Conservation (phyloP, 1,140 invertebrate genomes). For the Cyclina sinensis region DNA sequence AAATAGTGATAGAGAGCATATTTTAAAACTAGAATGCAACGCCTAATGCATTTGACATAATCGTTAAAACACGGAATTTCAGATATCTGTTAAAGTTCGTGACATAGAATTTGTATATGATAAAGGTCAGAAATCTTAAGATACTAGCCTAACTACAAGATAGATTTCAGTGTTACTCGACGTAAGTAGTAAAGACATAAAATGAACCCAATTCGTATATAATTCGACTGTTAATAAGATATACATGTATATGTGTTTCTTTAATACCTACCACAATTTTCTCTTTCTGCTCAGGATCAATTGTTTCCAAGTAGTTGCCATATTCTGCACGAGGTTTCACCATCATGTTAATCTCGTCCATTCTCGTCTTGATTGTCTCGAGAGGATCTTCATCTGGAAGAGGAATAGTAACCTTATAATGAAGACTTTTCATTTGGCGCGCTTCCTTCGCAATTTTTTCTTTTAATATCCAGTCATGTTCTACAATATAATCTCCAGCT, state of each 20-base stretch:
- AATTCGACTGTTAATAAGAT: too few relatives aligned
- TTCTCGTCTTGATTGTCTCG: constrained; percentile 50
- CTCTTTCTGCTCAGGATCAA: constrained; percentile 56
- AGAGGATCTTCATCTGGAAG: constrained; percentile 68
- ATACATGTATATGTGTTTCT: too few relatives aligned
- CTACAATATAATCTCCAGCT: constrained; percentile 64
- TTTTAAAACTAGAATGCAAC: too few relatives aligned
- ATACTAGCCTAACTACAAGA: too few relatives aligned
- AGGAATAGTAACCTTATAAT: constrained; percentile 54
- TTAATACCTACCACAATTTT: constrained; percentile 61
- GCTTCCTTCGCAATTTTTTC: constrained; percentile 48
- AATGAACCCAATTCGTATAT: too few relatives aligned
- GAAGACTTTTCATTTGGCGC: not conserved
- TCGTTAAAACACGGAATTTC: too few relatives aligned
- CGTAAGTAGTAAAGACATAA: too few relatives aligned
- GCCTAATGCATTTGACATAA: too few relatives aligned
- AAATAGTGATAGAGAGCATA: not conserved
- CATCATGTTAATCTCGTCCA: constrained; percentile 68
- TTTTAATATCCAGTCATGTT: constrained; percentile 69
- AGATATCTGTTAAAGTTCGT: too few relatives aligned
- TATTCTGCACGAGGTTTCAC: constrained; percentile 59
- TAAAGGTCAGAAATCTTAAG: too few relatives aligned
- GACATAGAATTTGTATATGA: too few relatives aligned
- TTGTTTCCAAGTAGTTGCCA: constrained; percentile 60
- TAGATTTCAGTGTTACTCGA: too few relatives aligned